Percentiles rank a stretch among this genome's conserved stretches.
Conservation (phyloP, 2,888 invertebrate genomes). For the Coenonympha glycerion region DNA sequence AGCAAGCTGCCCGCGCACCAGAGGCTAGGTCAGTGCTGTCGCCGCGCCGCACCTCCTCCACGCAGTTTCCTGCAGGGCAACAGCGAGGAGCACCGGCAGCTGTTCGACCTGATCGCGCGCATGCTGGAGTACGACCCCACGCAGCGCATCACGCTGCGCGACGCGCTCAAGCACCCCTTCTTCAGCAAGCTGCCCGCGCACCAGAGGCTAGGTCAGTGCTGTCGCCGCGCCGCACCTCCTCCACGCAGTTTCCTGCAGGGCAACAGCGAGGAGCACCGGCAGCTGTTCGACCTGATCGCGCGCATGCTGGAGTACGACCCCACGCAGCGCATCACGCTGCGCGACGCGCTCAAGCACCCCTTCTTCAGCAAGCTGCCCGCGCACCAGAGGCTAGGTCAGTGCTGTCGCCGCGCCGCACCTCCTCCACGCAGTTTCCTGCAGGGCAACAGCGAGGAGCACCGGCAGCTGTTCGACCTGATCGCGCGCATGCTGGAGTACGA, state of each 20-base stretch:
- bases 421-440: constrained; percentile 92
- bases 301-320: constrained; percentile 99
- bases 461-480: constrained; percentile 95
- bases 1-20: constrained; percentile 87
- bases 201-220: constrained; percentile 80
- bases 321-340: constrained; percentile 88
- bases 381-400: constrained; percentile 83
- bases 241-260: constrained; percentile 90
- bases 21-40: constrained; percentile 75
- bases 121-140: constrained; percentile 99
- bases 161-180: constrained; percentile 94
- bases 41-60: too few relatives aligned
- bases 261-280: constrained; percentile 92
- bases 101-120: constrained; percentile 95
- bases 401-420: constrained; percentile 14
- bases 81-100: constrained; percentile 91
- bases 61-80: constrained; percentile 93
- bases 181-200: constrained; percentile 89
- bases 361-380: constrained; percentile 92
- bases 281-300: constrained; percentile 94
- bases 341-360: constrained; percentile 92
- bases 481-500: constrained; percentile 98
- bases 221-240: too few relatives aligned
- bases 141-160: constrained; percentile 89
- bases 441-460: constrained; percentile 91